phyloP scores from a whole-genome alignment of 1,140 invertebrate genomes.

The Aphidius gifuensis region DNA sequence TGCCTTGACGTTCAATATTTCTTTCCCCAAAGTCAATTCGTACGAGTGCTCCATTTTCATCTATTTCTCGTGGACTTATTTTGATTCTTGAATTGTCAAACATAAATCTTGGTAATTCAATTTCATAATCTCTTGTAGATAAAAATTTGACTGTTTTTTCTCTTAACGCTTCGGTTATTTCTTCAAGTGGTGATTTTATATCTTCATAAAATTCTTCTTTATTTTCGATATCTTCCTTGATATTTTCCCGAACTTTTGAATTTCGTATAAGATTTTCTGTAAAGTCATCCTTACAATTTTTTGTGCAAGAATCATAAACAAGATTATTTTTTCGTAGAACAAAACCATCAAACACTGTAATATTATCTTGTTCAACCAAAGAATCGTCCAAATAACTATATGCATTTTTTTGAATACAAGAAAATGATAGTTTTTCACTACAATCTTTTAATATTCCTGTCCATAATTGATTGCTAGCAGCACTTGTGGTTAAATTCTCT shows the following conservation, averaged over 20 bases:
- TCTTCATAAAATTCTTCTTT: slow-evolving; percentile 43
- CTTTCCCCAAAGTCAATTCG: slow-evolving; percentile 66
- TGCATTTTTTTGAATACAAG: slow-evolving; percentile 74
- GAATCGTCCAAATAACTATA: slow-evolving; percentile 66
- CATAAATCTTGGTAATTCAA: slow-evolving; percentile 66
- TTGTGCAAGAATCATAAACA: slow-evolving; percentile 56
- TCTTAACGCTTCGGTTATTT: slow-evolving; percentile 67
- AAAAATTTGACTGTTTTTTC: slow-evolving; percentile 69
- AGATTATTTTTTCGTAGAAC: slow-evolving; percentile 67
- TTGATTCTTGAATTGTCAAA: slow-evolving; percentile 69
- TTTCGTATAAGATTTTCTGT: slow-evolving; percentile 41
- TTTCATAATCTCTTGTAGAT: slow-evolving; percentile 70
- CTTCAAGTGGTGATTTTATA: slow-evolving; percentile 61
- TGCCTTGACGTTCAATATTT: slow-evolving; percentile 52
- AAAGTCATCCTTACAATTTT: slow-evolving; percentile 44
- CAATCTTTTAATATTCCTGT: slow-evolving; percentile 69
- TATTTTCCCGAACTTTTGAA: slow-evolving; percentile 38
- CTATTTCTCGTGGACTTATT: slow-evolving; percentile 68
- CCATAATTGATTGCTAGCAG: slow-evolving; percentile 67
- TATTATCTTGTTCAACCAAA: slow-evolving; percentile 62
- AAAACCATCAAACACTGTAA: slow-evolving; percentile 68
- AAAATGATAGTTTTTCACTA: slow-evolving; percentile 61
- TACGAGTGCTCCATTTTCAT: slow-evolving; percentile 68
- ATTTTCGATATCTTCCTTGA: slow-evolving; percentile 35
- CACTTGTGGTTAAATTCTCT: slow-evolving; percentile 28